Base-by-base conservation (phyloP, 2,113 vertebrate species). In the Corythornis cristatus region DNA sequence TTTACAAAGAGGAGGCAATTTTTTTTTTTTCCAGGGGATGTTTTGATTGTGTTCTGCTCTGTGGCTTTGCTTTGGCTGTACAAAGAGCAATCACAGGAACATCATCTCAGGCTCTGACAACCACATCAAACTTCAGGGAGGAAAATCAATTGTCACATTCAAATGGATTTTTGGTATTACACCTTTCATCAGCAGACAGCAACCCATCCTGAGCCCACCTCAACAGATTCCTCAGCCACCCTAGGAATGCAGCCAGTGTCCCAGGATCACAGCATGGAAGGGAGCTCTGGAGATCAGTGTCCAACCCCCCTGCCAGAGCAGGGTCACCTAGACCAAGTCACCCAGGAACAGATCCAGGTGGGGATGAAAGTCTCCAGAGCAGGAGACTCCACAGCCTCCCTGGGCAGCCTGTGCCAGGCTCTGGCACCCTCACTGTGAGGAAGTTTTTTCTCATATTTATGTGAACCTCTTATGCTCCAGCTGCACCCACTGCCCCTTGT, bases 91-190 rank as follows among this genome's bases (percentile, higher is more conserved):
- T 91, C 79, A 84, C 61, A 84, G 33, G n/a, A 89, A 87, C 70
- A 66, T 13, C 90, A 80, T 51, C 51, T 76, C 64, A 57, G 57
- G 54, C 72, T 89, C 60, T 93, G 89, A 92, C 89, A 95, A 92
- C 54, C 62, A 92, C 78, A 95, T 89, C 68, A 84, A 92, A 79
- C 83, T 67, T 4, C 2, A 26, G 58, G 51, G 74, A 70, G 43
- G 81, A 67, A 46, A 92, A 82, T 65, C 75, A 92, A 67, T 46
- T 86, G 88, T 86, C 93, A 93, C 82, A 66, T 91, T 96, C 90
- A 93, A 94, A 96, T 92, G 93, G 74, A 80, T 93, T 93, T 93
- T 93, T 72, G 71, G 71, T 91, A 80, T 79, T 88, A 83, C 48
- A 89, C 58, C 80, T 91, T 95, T 93, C 79, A 82, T 83, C 87